These are phyloP conservation scores for Epizoanthus rinbou DNA, from an alignment of 92 coral and sea anemone genomes.

Conservation along the genomic window DNA sequence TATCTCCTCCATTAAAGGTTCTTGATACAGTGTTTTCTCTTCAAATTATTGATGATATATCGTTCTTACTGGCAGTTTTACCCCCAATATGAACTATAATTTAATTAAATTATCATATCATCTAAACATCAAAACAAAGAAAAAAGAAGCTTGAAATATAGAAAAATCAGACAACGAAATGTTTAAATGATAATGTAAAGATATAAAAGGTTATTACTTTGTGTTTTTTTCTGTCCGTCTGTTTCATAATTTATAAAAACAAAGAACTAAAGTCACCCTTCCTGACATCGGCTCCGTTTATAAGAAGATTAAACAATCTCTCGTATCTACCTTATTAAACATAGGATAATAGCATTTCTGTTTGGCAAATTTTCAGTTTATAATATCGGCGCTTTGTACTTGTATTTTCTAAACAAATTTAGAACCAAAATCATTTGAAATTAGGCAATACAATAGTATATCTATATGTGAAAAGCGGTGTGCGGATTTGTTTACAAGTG, in stretches of 20 bases:
- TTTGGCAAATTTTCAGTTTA: background rate
- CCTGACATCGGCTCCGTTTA: constrained; percentile 1
- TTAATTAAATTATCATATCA: constrained; percentile 8
- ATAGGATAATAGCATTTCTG: background rate
- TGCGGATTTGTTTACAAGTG: background rate
- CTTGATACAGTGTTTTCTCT: background rate
- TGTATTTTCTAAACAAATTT: constrained; percentile 4
- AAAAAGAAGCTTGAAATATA: background rate
- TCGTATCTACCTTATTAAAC: constrained; percentile 13
- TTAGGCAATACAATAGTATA: background rate
- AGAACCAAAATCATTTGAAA: background rate
- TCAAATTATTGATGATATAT: background rate
- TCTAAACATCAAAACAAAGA: background rate
- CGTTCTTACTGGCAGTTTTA: background rate
- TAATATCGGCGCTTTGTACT: background rate
- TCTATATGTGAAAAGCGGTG: constrained; percentile 9
- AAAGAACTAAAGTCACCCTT: background rate
- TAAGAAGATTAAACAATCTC: constrained; percentile 4
- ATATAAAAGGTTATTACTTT: background rate
- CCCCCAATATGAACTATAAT: background rate
- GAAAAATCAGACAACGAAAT: background rate
- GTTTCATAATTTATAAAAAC: background rate
- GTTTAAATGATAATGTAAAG: background rate
- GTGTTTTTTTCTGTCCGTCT: background rate
- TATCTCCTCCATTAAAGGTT: background rate